These are phyloP conservation scores for Gracilinanus agilis DNA, from an alignment of 2,113 vertebrate genomes.

Conservation along the genomic window DNA sequence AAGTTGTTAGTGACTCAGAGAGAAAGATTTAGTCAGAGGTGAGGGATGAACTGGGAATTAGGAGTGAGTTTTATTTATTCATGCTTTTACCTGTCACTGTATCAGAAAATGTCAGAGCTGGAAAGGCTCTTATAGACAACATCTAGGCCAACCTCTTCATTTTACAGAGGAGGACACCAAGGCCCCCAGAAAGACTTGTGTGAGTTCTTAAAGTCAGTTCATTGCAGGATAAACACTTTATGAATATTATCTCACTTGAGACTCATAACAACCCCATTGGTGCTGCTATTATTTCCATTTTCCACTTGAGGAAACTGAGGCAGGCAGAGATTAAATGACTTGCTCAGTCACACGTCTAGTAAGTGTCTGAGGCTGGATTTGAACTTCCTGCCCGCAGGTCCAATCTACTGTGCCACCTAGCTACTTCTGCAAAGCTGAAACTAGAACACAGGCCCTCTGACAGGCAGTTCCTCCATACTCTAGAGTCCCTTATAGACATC, in stretches of 20 bases:
- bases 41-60: not conserved
- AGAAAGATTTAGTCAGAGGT: not conserved
- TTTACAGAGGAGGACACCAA: not conserved
- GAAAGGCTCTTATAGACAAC: not conserved
- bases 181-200: accelerated
- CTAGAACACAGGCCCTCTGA: not conserved
- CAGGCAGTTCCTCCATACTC: not conserved
- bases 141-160: not conserved
- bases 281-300: not conserved
- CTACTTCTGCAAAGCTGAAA: not conserved
- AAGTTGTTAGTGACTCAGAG: not conserved
- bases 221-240: not conserved
- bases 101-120: not conserved
- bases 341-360: not conserved
- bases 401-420: not conserved
- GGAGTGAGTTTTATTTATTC: not conserved
- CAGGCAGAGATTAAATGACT: not conserved
- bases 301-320: not conserved
- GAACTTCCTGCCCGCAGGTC: not conserved
- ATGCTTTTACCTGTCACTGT: not conserved
- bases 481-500: not conserved
- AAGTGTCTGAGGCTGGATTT: not conserved
- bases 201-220: not conserved
- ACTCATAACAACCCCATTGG: not conserved
- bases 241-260: not conserved